Percentiles rank a stretch among this genome's conserved stretches.
phyloP scores from a whole-genome alignment of 2,888 invertebrate species.

The Diarsia brunnea region DNA sequence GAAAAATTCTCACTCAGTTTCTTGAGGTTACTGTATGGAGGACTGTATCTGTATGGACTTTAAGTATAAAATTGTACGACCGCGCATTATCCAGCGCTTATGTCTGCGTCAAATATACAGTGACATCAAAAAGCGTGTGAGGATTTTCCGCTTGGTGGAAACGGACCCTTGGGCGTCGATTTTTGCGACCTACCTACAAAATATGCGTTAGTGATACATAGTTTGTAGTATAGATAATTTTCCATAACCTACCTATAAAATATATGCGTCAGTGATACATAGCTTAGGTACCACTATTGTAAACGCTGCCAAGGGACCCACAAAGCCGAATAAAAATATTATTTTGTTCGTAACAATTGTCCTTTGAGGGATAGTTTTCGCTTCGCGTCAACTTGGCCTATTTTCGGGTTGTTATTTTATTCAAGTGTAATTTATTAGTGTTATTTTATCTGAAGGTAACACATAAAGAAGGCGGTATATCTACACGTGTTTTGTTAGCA shows the following conservation, averaged over 20 bases:
- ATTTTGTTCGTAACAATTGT: slow-evolving; percentile 46
- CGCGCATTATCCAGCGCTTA: background rate
- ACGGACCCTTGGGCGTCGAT: slow-evolving; percentile 54
- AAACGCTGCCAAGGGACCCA: slow-evolving; percentile 64
- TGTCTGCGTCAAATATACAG: background rate
- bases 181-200: slow-evolving; percentile 20
- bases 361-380: slow-evolving; percentile 44
- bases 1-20: background rate
- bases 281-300: slow-evolving; percentile 48
- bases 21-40: background rate
- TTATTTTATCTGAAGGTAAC: slow-evolving; percentile 12
- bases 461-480: background rate
- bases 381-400: slow-evolving; percentile 16
- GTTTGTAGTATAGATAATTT: too few species aligned
- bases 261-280: too few species aligned
- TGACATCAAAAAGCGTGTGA: background rate
- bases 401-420: slow-evolving; percentile 21
- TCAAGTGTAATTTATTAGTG: slow-evolving; percentile 35
- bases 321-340: slow-evolving; percentile 38
- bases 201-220: slow-evolving; percentile 24
- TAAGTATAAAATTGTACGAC: background rate
- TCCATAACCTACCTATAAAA: too few species aligned
- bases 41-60: background rate
- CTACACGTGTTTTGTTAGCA: background rate
- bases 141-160: background rate